A percentile compares a stretch with the other conserved stretches of the same genome.
These are phyloP conservation scores for Erethizon dorsatum DNA, from an alignment of 2,797 vertebrate species.

Conservation along the genomic window DNA sequence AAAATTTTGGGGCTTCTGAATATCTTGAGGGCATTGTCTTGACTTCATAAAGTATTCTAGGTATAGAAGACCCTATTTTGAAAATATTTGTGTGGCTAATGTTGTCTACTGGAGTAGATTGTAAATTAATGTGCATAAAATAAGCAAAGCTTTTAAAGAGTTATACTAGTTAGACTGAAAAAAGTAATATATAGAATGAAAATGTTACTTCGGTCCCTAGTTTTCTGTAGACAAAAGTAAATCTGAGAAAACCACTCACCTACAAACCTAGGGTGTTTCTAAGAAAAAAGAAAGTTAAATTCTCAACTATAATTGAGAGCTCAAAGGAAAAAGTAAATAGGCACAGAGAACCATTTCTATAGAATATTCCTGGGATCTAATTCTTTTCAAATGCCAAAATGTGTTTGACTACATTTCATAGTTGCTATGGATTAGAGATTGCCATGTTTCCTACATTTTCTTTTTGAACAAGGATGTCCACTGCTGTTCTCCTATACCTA, in stretches of 20 bases:
- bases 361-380: neutral
- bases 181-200: neutral
- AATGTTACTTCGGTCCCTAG: neutral
- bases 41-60: neutral
- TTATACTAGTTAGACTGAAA: neutral
- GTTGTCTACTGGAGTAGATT: neutral
- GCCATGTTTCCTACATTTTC: neutral
- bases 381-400: neutral
- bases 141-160: slow-evolving; percentile 27
- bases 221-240: neutral
- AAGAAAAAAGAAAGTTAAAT: neutral
- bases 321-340: neutral
- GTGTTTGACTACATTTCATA: slow-evolving; percentile 29
- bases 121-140: slow-evolving; percentile 41
- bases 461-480: neutral
- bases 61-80: slow-evolving; percentile 11
- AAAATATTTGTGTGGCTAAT: slow-evolving; percentile 37
- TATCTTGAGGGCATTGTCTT: slow-evolving; percentile 43
- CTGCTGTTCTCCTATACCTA: neutral
- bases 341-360: neutral
- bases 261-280: neutral
- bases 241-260: neutral
- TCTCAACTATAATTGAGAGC: neutral
- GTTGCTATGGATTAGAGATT: slow-evolving; percentile 29
- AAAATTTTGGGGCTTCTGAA: slow-evolving; percentile 52